Percentiles rank a stretch among this genome's conserved stretches.
Evolutionary conservation across 2,113 vertebrate genomes (phyloP).

Genomic region (Lepus americanus): DNA sequence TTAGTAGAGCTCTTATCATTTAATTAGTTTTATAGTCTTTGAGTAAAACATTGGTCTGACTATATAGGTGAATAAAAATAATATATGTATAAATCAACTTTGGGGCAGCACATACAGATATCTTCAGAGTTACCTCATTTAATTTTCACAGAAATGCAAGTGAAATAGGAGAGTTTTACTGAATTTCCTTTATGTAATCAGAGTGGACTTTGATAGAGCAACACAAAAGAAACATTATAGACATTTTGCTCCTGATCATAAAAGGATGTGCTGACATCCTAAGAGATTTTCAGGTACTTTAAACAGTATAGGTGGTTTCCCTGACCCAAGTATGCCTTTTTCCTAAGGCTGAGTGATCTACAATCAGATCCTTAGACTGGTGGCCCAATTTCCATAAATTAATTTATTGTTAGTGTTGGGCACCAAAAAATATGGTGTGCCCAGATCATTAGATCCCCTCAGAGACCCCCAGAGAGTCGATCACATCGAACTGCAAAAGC

Average conservation of each 20-base stretch:
- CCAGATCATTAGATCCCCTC: no score
- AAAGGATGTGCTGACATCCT: not conserved
- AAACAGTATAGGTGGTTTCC: not conserved
- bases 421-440: no score
- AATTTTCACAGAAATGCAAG: slow-evolving; percentile 5
- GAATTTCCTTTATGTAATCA: not conserved
- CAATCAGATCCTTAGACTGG: not conserved
- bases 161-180: not conserved
- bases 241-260: not conserved
- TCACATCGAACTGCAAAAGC: no score
- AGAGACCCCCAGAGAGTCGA: no score
- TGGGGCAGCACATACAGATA: not conserved
- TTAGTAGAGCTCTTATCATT: not conserved
- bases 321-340: not conserved
- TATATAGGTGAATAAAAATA: not conserved
- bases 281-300: not conserved
- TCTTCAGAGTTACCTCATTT: not conserved
- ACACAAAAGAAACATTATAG: slow-evolving; percentile 9
- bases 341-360: not conserved
- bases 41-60: slow-evolving; percentile 25
- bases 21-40: slow-evolving; percentile 6
- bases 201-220: not conserved
- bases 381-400: not conserved
- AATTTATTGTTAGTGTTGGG: not conserved
- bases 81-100: not conserved